Conservation (phyloP, 2,797 vertebrate species). For the Meriones psammophilus region DNA sequence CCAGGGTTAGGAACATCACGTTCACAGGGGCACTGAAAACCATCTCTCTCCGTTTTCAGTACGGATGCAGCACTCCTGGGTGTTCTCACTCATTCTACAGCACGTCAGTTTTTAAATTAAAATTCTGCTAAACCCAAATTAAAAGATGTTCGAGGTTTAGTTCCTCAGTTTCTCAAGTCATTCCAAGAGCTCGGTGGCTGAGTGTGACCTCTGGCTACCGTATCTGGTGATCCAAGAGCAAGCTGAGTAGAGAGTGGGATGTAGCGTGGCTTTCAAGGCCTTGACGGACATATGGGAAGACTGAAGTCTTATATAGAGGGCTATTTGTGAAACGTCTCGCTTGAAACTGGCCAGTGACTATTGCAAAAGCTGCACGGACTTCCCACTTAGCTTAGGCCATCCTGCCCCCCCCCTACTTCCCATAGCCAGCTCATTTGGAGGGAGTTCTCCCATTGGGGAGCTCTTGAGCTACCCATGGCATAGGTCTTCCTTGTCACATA, state of each 20-base stretch:
- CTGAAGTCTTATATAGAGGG: background rate
- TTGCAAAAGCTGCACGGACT: background rate
- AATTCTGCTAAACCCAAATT: constrained; percentile 13
- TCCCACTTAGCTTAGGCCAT: background rate
- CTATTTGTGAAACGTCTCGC: background rate
- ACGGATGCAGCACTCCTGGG: background rate
- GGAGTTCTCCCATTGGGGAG: background rate
- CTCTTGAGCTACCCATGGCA: background rate
- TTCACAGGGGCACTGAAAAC: constrained; percentile 4
- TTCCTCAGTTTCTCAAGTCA: background rate
- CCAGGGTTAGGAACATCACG: background rate
- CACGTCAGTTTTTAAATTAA: constrained; percentile 1
- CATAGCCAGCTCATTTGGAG: background rate
- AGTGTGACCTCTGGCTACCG: background rate
- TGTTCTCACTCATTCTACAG: background rate
- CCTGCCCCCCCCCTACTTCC: background rate
- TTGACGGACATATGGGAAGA: background rate
- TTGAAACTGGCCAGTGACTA: background rate
- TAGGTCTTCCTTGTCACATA: background rate
- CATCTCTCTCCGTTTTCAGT: constrained; percentile 36
- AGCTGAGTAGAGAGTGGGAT: background rate
- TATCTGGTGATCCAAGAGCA: background rate
- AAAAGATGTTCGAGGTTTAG: background rate
- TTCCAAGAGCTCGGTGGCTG: background rate
- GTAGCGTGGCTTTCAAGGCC: background rate